Conservation (phyloP, 1,140 invertebrate species). For the Drosophila yakuba region DNA sequence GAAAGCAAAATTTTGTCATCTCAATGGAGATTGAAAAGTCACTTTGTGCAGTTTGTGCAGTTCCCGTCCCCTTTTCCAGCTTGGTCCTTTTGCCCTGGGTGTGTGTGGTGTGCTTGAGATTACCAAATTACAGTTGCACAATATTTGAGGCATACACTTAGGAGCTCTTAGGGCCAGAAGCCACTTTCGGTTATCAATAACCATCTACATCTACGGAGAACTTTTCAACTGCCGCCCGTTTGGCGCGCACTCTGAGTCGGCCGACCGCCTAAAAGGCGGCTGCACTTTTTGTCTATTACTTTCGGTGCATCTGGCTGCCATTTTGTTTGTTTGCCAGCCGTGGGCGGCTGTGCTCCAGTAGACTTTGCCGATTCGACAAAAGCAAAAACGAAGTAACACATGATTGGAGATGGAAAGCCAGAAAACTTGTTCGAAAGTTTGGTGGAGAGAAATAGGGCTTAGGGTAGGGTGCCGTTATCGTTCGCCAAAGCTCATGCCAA, state of each 20-base stretch:
- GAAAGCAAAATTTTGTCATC: constrained; percentile 71
- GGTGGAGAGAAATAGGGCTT: constrained; percentile 31
- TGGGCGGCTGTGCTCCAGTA: constrained; percentile 43
- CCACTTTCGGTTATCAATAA: constrained; percentile 59
- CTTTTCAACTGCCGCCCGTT: constrained; percentile 27
- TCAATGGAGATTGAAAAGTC: constrained; percentile 57
- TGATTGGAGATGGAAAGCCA: constrained; percentile 30
- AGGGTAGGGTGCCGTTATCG: neutral
- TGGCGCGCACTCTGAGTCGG: constrained; percentile 40
- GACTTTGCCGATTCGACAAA: constrained; percentile 56
- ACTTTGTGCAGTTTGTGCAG: constrained; percentile 48
- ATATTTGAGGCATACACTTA: constrained; percentile 46
- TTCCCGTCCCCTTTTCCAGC: neutral
- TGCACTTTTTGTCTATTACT: constrained; percentile 42
- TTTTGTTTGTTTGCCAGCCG: constrained; percentile 48
- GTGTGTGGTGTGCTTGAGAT: constrained; percentile 47
- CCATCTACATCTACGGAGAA: constrained; percentile 26
- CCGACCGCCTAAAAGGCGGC: constrained; percentile 55
- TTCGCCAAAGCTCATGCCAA: constrained; percentile 19
- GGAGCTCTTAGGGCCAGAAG: constrained; percentile 27
- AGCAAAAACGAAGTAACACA: constrained; percentile 44
- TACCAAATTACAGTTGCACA: constrained; percentile 65
- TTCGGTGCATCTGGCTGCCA: constrained; percentile 60
- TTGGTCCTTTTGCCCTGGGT: neutral
- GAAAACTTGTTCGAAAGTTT: constrained; percentile 28